These are phyloP conservation scores for Scaptomyza reducta DNA, from an alignment of 2,888 invertebrate species.

Conservation along the genomic window DNA sequence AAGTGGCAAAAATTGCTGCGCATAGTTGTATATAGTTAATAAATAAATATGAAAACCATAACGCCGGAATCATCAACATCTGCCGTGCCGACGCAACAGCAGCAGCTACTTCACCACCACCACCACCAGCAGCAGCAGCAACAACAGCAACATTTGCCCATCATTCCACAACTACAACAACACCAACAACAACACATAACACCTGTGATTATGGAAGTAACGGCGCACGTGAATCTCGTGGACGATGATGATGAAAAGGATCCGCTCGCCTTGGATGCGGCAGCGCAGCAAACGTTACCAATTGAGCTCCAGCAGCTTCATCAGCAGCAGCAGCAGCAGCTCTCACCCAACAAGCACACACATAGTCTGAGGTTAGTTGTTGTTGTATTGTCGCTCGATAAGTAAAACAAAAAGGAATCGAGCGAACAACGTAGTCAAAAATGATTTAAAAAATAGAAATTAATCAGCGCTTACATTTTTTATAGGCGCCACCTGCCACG, in stretches of 20 bases:
- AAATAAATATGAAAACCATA: conserved; percentile 70
- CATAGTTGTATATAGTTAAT: conserved; percentile 55
- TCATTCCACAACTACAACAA: conserved; percentile 64
- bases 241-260: conserved; percentile 83
- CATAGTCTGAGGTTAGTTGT: conserved; percentile 85
- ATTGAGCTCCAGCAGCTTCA: conserved; percentile 23
- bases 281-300: conserved; percentile 24
- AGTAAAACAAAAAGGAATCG: background rate
- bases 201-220: conserved; percentile 77
- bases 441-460: background rate
- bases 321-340: conserved; percentile 31
- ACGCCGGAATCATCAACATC: conserved; percentile 70
- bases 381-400: background rate
- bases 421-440: background rate
- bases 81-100: conserved; percentile 40
- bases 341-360: conserved; percentile 87
- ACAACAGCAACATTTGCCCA: conserved; percentile 50
- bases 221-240: conserved; percentile 79
- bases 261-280: conserved; percentile 82
- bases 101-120: conserved; percentile 7
- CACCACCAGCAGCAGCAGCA: conserved; percentile 45
- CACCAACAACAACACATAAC: conserved; percentile 58
- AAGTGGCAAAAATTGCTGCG: conserved; percentile 32
- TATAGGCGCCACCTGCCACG: conserved; percentile 87
- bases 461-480: background rate